A percentile compares a stretch with the other conserved stretches of the same genome.
phyloP scores from a whole-genome alignment of 2,113 vertebrate genomes.

The Ariopsis seemanni region DNA sequence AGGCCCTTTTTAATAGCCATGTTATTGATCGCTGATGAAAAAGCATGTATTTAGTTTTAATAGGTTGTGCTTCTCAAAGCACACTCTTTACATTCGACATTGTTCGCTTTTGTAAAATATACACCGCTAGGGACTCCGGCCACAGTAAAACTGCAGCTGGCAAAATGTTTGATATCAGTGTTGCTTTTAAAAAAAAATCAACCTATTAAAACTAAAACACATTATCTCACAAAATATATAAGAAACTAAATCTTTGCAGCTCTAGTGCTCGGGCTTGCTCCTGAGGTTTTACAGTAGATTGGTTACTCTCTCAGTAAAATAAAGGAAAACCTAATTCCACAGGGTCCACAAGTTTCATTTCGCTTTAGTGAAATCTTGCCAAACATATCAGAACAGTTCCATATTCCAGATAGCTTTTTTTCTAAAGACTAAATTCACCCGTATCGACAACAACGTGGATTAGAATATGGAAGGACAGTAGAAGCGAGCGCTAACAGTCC shows the following conservation, averaged over 20 bases:
- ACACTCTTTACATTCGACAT: constrained; percentile 38
- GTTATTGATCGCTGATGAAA: constrained; percentile 46
- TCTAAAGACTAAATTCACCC: constrained; percentile 47
- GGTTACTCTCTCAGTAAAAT: constrained; percentile 56
- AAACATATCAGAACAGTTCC: constrained; percentile 52
- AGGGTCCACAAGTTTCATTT: constrained; percentile 57
- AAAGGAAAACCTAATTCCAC: constrained; percentile 54
- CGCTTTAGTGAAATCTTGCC: constrained; percentile 44
- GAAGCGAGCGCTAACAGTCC: not conserved
- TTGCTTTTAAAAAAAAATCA: constrained; percentile 50
- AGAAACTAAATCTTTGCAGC: constrained; percentile 60
- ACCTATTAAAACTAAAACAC: constrained; percentile 59
- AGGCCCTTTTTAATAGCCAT: constrained; percentile 23
- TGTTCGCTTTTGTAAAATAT: constrained; percentile 39
- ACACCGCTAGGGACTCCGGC: constrained; percentile 46
- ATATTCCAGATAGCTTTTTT: constrained; percentile 45
- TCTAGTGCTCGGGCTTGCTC: constrained; percentile 29
- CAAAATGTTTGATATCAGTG: constrained; percentile 53
- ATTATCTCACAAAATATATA: constrained; percentile 58
- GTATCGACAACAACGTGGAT: constrained; percentile 52
- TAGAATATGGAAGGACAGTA: constrained; percentile 41
- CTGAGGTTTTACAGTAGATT: constrained; percentile 62
- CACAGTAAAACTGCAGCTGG: constrained; percentile 60
- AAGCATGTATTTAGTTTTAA: constrained; percentile 38
- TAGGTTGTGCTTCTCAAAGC: constrained; percentile 44